These are phyloP conservation scores for Hemithea aestivaria DNA, from an alignment of 2,888 invertebrate genomes.

Conservation along the genomic window DNA sequence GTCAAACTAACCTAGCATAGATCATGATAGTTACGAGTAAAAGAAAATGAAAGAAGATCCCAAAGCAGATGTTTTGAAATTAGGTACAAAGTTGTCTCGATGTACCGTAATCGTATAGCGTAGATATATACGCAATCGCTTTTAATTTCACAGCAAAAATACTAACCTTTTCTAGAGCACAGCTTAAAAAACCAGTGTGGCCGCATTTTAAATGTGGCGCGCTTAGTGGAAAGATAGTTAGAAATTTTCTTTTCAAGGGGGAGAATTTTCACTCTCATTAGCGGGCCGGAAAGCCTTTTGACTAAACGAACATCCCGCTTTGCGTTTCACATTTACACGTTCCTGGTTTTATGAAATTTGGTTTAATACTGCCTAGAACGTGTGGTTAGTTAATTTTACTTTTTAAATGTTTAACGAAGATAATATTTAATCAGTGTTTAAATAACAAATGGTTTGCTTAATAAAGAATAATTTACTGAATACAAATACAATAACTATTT, in stretches of 20 bases:
- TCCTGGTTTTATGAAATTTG: constrained; percentile 20
- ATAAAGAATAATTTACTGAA: too few relatives aligned
- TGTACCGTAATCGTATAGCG: too few relatives aligned
- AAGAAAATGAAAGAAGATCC: too few relatives aligned
- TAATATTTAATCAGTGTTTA: too few relatives aligned
- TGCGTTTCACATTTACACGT: constrained; percentile 36
- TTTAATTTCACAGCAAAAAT: constrained; percentile 1
- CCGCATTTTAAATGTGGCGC: constrained; percentile 46
- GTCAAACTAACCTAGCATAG: too few relatives aligned
- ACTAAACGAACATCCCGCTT: constrained; percentile 52
- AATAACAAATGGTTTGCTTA: too few relatives aligned
- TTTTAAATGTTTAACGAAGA: not conserved
- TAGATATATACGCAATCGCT: too few relatives aligned
- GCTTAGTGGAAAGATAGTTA: constrained; percentile 48
- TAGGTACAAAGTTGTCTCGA: too few relatives aligned
- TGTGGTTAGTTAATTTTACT: constrained; percentile 2
- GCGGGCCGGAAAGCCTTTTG: constrained; percentile 48
- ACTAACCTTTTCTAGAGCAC: constrained; percentile 1
- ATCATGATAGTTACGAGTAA: too few relatives aligned
- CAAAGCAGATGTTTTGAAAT: too few relatives aligned
- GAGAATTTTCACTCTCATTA: constrained; percentile 58
- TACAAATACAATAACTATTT: too few relatives aligned
- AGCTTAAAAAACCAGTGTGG: constrained; percentile 10
- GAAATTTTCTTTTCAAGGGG: constrained; percentile 55
- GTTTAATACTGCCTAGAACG: constrained; percentile 5